phyloP scores from a whole-genome alignment of 92 coral and sea anemone species.

The Porites rus region DNA sequence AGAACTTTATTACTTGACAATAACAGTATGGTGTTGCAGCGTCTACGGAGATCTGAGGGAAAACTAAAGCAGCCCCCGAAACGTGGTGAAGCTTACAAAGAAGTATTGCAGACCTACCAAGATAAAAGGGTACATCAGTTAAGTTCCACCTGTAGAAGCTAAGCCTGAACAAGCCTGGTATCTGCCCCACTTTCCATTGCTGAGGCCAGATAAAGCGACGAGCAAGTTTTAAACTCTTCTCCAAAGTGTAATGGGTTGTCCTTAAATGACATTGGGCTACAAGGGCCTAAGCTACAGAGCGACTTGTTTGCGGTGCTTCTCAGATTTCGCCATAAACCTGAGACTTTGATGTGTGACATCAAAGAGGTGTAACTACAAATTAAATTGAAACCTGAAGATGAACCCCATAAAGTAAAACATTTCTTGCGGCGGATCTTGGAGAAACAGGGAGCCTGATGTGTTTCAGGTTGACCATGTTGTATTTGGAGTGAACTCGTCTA shows the following conservation, averaged over 20 bases:
- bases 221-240: constrained; percentile 64
- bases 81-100: constrained; percentile 29
- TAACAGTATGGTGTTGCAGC: constrained; percentile 39
- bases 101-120: constrained; percentile 15
- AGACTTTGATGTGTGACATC: constrained; percentile 50
- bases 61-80: constrained; percentile 43
- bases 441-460: constrained; percentile 40
- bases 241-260: constrained; percentile 34
- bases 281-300: constrained; percentile 62
- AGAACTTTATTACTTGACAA: constrained; percentile 32
- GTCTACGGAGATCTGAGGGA: constrained; percentile 64
- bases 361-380: constrained; percentile 63
- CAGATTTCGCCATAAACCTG: constrained; percentile 39
- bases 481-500: constrained; percentile 60
- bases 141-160: constrained; percentile 34
- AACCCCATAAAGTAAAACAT: constrained; percentile 20
- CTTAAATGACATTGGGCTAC: constrained; percentile 27
- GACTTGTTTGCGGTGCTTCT: constrained; percentile 30
- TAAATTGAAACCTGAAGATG: constrained; percentile 45
- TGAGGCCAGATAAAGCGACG: constrained; percentile 67
- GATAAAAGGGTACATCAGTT: constrained; percentile 34
- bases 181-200: constrained; percentile 71
- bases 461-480: constrained; percentile 57
- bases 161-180: constrained; percentile 35
- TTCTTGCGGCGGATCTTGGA: constrained; percentile 65